Percentiles rank a stretch among this genome's conserved stretches.
Conservation (phyloP, 2,113 vertebrate genomes). For the Otolemur garnettii region DNA sequence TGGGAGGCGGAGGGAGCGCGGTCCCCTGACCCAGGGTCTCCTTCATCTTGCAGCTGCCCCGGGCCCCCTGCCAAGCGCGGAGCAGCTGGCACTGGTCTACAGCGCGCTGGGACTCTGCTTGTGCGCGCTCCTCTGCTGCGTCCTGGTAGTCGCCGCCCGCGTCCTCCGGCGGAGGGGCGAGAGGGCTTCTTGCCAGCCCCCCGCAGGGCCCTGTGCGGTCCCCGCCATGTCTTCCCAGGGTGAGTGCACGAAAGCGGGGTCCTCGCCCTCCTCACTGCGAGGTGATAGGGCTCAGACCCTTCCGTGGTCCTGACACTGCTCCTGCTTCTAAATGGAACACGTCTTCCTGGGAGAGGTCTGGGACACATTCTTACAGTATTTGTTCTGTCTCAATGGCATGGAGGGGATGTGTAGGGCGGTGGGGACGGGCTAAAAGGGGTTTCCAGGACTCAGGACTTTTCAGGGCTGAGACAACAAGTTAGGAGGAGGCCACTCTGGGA, state of each 20-base stretch:
- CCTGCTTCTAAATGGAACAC: neutral
- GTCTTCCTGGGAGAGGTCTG: neutral
- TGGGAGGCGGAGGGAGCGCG: neutral
- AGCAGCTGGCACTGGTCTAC: slow-evolving; percentile 85
- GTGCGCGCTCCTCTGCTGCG: slow-evolving; percentile 86
- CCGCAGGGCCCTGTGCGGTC: neutral
- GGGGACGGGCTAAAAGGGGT: accelerated
- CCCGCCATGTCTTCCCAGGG: slow-evolving; percentile 83
- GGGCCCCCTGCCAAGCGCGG: slow-evolving; percentile 47
- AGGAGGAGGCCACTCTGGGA: accelerated
- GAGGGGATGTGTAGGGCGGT: neutral
- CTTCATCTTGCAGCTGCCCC: neutral
- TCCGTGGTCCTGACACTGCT: too few species aligned
- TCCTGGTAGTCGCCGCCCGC: slow-evolving; percentile 87
- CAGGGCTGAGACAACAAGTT: accelerated
- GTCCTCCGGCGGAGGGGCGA: slow-evolving; percentile 84
- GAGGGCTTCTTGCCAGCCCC: slow-evolving; percentile 73
- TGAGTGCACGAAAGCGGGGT: slow-evolving; percentile 60
- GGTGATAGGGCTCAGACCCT: neutral
- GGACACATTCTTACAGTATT: neutral
- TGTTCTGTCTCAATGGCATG: neutral
- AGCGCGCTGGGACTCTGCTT: slow-evolving; percentile 89
- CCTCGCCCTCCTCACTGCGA: neutral
- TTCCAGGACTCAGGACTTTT: neutral
- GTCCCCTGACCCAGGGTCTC: neutral